Evolutionary conservation across 1,140 invertebrate species (phyloP).

Genomic region (Papilio aristodemus): DNA sequence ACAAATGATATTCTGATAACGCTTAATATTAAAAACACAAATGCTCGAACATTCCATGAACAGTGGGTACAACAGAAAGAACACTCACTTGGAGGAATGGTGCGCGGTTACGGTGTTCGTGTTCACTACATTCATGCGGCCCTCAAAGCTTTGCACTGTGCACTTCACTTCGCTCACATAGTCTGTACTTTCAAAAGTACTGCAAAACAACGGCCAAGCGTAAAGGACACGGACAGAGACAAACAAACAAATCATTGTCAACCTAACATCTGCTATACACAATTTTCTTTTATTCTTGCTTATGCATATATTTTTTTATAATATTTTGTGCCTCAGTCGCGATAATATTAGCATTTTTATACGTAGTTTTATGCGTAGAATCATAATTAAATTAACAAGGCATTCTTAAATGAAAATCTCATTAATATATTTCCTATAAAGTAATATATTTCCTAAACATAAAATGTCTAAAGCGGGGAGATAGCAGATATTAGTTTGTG

Average conservation of each 20-base stretch:
- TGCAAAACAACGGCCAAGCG: constrained; percentile 74
- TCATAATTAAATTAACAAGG: too few species aligned
- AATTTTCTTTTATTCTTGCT: too few species aligned
- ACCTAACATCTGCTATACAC: constrained; percentile 24
- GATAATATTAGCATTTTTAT: too few species aligned
- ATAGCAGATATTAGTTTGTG: constrained; percentile 31
- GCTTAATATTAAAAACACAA: background rate
- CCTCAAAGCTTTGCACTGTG: constrained; percentile 73
- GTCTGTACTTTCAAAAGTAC: constrained; percentile 78
- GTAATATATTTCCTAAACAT: too few species aligned
- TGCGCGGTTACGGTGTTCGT: constrained; percentile 68
- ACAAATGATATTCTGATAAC: background rate
- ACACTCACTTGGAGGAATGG: constrained; percentile 72
- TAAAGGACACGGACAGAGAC: constrained; percentile 46
- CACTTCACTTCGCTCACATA: constrained; percentile 76
- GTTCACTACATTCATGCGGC: constrained; percentile 75
- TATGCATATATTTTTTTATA: too few species aligned
- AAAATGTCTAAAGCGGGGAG: too few species aligned
- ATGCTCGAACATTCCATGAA: constrained; percentile 7
- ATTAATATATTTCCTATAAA: too few species aligned
- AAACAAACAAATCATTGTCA: constrained; percentile 25
- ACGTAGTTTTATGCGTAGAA: too few species aligned
- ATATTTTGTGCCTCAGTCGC: too few species aligned
- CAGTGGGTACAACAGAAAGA: constrained; percentile 7
- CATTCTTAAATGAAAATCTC: too few species aligned